Evolutionary conservation across 2,888 invertebrate species (phyloP), one percentile per base, ranked within the genome.

Genomic region (Sussaba pulchella): DNA sequence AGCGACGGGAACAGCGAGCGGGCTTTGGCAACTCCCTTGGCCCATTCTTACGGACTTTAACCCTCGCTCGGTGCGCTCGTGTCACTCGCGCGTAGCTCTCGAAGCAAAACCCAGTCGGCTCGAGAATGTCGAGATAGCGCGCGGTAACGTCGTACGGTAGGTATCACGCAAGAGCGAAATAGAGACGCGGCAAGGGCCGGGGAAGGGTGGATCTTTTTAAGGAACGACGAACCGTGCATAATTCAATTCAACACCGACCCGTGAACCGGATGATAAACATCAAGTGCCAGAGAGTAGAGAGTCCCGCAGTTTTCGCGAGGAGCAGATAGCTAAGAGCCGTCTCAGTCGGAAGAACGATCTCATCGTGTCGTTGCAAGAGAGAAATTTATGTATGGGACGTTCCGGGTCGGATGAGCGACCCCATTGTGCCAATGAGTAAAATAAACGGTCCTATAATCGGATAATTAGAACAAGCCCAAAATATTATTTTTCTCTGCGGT

Each of bases 261-360:
- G 80, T 84, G 86, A 87, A 86, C 84, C 83, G 84, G 86, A 88
- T 89, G 89, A 89, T 90, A 90, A 90, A 90, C 88, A 89, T 87
- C 87, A 85, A 88, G 85, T 86, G 85, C 86, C 76, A 80, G 81
- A 83, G 80, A 75, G 52, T 14, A 36, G 17, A 19, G 66, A 67
- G 52, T 57, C 54, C 45, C 57, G 31, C 43, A 69, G 69, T 39
- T 54, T 57, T 69, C 69, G 70, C 43, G 43, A 70, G 57, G 45
- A 43, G 70, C 45, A 41, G 67, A 43, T 39, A 61, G 61, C 57
- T 24, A 43, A 52, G 39, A 36, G 66, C 84, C 74, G 82, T 83
- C 81, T 74, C 84, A 85, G 86, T 84, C 82, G 77, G 76, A 66
- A 74, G 73, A 81, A 78, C 59, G 66, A 50, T 64, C 73, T 70